phyloP scores from a whole-genome alignment of 2,113 vertebrate genomes.

The Phycodurus eques region DNA sequence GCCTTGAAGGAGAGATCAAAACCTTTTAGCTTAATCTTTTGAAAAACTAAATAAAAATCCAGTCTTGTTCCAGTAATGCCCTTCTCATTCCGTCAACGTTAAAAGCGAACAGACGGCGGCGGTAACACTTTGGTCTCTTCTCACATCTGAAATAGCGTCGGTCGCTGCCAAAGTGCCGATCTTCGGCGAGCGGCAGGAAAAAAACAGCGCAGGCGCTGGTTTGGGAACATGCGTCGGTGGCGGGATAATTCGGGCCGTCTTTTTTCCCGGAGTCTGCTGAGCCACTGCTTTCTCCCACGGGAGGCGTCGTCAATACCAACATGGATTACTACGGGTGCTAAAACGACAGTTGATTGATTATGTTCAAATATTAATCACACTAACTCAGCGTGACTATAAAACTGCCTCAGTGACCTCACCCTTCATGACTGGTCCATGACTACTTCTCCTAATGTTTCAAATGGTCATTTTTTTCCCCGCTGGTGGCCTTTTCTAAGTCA shows the following conservation, averaged over 20 bases:
- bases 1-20: not conserved
- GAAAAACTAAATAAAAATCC: not conserved
- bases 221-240: constrained; percentile 58
- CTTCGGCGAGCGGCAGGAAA: constrained; percentile 39
- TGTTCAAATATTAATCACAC: not conserved
- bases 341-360: not conserved
- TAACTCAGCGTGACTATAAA: not conserved
- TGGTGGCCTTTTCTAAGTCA: constrained; percentile 12
- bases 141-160: constrained; percentile 50
- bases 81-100: constrained; percentile 27
- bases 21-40: not conserved
- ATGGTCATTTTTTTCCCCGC: constrained; percentile 21
- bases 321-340: not conserved
- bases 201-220: constrained; percentile 24
- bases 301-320: constrained; percentile 3
- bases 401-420: constrained; percentile 15
- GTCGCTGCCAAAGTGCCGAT: constrained; percentile 22
- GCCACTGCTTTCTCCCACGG: constrained; percentile 44
- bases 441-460: constrained; percentile 35
- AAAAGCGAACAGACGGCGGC: constrained; percentile 39
- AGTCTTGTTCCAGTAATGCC: constrained; percentile 13
- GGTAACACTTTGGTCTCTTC: constrained; percentile 47
- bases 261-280: constrained; percentile 49
- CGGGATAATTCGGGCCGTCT: constrained; percentile 55
- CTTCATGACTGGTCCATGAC: constrained; percentile 33